Percentiles rank a stretch among this genome's conserved stretches.
Evolutionary conservation across 2,888 invertebrate species (phyloP).

Genomic region (Eurytoma adleriae): DNA sequence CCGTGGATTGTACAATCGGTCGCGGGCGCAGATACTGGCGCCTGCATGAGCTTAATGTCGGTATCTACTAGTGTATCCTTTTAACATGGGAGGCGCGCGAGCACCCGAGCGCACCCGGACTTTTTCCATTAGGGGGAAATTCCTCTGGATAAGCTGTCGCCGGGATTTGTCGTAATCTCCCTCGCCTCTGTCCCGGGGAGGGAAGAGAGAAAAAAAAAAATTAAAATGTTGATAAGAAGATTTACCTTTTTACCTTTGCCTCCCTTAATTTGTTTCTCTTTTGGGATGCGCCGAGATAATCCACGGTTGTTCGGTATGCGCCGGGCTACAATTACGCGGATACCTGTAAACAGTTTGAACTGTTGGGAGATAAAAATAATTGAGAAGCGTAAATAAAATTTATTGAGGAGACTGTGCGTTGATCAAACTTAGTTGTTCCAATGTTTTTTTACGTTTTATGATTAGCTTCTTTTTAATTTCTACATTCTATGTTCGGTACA

Average conservation of each 20-base stretch:
- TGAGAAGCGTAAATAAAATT: slow-evolving; percentile 30
- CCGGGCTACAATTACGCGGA: slow-evolving; percentile 13
- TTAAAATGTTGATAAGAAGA: slow-evolving; percentile 49
- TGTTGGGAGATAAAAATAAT: slow-evolving; percentile 24
- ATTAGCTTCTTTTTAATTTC: too few relatives aligned
- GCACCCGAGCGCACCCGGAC: slow-evolving; percentile 33
- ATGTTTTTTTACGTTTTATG: too few relatives aligned
- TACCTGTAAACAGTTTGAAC: slow-evolving; percentile 38
- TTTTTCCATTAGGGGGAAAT: slow-evolving; percentile 56
- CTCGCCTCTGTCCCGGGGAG: slow-evolving; percentile 10
- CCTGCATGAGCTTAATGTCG: slow-evolving; percentile 16
- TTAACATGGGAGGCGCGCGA: slow-evolving; percentile 30
- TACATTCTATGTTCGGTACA: too few relatives aligned
- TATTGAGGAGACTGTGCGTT: background rate
- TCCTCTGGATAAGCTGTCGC: slow-evolving; percentile 51
- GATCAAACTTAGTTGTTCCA: background rate
- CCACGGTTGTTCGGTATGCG: slow-evolving; percentile 32
- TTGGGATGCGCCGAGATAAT: slow-evolving; percentile 51
- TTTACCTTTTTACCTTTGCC: slow-evolving; percentile 48
- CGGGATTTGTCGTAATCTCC: slow-evolving; percentile 46
- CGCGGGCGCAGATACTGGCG: slow-evolving; percentile 43
- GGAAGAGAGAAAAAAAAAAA: slow-evolving; percentile 51
- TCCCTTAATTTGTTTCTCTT: slow-evolving; percentile 51
- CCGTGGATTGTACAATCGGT: slow-evolving; percentile 44
- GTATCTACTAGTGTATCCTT: slow-evolving; percentile 36